These are phyloP conservation scores for Cryptomyrus ogoouensis DNA, from an alignment of 2,113 vertebrate genomes.

Conservation along the genomic window DNA sequence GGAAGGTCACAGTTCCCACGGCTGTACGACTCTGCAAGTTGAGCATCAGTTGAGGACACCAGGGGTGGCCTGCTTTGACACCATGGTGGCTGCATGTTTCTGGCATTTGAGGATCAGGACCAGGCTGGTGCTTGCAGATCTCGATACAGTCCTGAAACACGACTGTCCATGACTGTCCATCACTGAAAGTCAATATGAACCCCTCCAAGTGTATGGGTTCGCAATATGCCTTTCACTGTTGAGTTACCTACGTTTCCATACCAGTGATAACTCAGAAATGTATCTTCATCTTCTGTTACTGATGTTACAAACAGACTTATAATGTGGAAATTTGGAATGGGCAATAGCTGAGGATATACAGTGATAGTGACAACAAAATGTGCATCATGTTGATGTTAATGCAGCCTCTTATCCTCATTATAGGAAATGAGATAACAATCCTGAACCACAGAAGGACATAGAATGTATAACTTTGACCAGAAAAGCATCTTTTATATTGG, in stretches of 20 bases:
- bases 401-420: conserved; percentile 38
- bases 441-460: conserved; percentile 13
- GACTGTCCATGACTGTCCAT: not conserved
- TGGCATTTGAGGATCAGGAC: not conserved
- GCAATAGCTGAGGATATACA: conserved; percentile 28
- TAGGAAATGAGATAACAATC: conserved; percentile 28
- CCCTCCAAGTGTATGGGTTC: not conserved
- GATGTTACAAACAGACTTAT: not conserved
- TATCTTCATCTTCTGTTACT: not conserved
- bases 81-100: not conserved
- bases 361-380: conserved; percentile 30
- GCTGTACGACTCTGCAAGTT: not conserved
- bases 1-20: not conserved
- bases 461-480: conserved; percentile 18
- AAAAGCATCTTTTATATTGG: conserved; percentile 43
- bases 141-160: not conserved
- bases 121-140: conserved; percentile 19
- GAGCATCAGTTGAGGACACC: not conserved
- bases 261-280: not conserved
- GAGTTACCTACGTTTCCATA: not conserved
- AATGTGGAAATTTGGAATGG: conserved; percentile 31
- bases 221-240: not conserved
- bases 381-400: conserved; percentile 23
- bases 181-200: not conserved
- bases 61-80: not conserved